Base-by-base conservation (phyloP, 2,113 vertebrate genomes). In the Nothoprocta perdicaria region DNA sequence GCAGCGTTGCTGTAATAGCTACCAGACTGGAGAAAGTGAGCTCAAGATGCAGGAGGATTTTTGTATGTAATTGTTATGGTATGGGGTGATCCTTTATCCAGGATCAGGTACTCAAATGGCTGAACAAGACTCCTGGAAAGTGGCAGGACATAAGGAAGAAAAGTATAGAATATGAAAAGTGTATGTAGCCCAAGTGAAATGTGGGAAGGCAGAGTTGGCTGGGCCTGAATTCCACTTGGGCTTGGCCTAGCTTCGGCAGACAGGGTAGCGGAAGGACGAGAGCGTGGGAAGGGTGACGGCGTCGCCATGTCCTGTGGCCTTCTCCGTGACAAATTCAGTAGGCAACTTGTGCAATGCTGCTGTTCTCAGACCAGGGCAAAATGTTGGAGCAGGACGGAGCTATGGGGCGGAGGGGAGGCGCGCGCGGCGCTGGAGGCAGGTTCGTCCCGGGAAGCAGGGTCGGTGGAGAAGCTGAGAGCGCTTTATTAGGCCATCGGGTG, bases 1-100 rank as follows among this genome's bases (percentile, higher is more conserved):
- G 67, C 88, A 95, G 80, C 88, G 85, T 92, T 95, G 83, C 92
- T 95, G 46, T 88, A 89, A 88, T 89, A 78, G 68, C 65, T 82
- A 52, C 50, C 74, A 73, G 88, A 80, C 81, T 89, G 94, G 95
- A 84, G 92, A 75, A 93, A 85, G 65, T 43, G 78, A 75, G 89
- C 92, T 95, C 84, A 89, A 1, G 24, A 72, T 62, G 78, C 52
- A 89, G 68, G 35, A 72, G 35, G 84, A 85, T 63, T 9, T 68
- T 86, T 82, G 84, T 77, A 89, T 69, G 41, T 80, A 89, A 87
- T 94, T 95, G 91, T 93, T 87, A 91, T 87, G 93, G 84, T 85
- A 96, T 90, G 91, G 62, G 65, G 57, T 91, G 71, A 67, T 94
- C 65, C 82, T 93, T 67, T 92, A 87, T 93, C 80, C 29, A 92